These are phyloP conservation scores for Scaptomyza hsui DNA, from an alignment of 1,140 invertebrate species.

Conservation along the genomic window DNA sequence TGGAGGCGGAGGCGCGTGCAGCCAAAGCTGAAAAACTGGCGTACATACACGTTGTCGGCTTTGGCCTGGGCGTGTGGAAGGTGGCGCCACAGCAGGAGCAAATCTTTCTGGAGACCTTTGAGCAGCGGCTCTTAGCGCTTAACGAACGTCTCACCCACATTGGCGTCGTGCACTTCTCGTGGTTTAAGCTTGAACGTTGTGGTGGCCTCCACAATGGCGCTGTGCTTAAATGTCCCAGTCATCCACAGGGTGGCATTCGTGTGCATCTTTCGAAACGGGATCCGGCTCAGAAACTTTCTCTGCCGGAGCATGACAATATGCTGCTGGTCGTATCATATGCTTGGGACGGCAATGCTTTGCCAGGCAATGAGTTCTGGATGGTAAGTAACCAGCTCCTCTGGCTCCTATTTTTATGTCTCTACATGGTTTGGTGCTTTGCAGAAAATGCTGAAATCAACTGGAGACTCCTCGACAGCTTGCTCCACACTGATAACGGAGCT, in stretches of 20 bases:
- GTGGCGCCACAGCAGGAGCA: constrained; percentile 73
- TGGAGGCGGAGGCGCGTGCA: constrained; percentile 66
- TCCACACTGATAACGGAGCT: constrained; percentile 86
- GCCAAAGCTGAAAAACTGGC: constrained; percentile 36
- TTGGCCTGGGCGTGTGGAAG: constrained; percentile 79
- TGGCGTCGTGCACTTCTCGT: constrained; percentile 78
- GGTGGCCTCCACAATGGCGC: constrained; percentile 55
- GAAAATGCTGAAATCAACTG: constrained; percentile 83
- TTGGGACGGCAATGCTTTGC: constrained; percentile 88
- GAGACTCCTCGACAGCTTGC: constrained; percentile 87
- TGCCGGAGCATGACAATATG: constrained; percentile 45
- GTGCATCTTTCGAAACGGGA: constrained; percentile 69
- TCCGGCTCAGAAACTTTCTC: constrained; percentile 60
- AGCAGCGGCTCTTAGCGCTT: constrained; percentile 69
- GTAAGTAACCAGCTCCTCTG: constrained; percentile 26
- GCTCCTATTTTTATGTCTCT: not conserved
- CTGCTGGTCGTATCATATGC: constrained; percentile 87
- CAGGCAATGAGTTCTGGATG: constrained; percentile 87
- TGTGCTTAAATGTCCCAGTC: constrained; percentile 34
- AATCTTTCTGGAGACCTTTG: constrained; percentile 79
- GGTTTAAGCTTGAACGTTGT: constrained; percentile 60
- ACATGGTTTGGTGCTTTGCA: constrained; percentile 21
- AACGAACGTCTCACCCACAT: constrained; percentile 52
- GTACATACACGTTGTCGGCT: constrained; percentile 79
- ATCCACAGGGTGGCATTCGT: constrained; percentile 68